Percentiles rank a stretch among this genome's conserved stretches.
These are phyloP conservation scores for Sebastes oblongus DNA, from an alignment of 2,797 vertebrate species.

Conservation along the genomic window DNA sequence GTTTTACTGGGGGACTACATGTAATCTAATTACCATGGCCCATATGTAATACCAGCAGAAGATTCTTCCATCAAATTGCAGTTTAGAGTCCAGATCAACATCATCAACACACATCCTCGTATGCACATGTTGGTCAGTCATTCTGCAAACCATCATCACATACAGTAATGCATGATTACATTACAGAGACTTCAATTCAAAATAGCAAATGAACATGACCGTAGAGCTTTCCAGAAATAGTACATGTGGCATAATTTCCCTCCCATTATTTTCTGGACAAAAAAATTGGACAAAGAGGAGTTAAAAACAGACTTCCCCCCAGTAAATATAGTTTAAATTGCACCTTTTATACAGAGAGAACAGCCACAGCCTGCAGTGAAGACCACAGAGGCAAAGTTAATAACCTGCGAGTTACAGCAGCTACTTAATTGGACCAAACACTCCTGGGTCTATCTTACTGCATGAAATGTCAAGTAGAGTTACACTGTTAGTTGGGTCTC, in stretches of 20 bases:
- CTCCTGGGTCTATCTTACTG: slow-evolving; percentile 24
- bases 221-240: background rate
- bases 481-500: slow-evolving; percentile 30
- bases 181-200: background rate
- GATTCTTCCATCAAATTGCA: slow-evolving; percentile 7
- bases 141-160: slow-evolving; percentile 25
- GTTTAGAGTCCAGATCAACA: background rate
- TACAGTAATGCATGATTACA: background rate
- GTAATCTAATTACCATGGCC: slow-evolving; percentile 28
- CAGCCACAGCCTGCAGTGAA: slow-evolving; percentile 13
- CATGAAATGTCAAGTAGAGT: slow-evolving; percentile 46
- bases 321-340: background rate
- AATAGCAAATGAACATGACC: background rate
- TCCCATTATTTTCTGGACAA: background rate
- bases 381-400: slow-evolving; percentile 26
- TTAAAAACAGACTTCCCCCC: background rate
- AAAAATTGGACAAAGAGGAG: background rate
- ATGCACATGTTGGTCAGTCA: background rate
- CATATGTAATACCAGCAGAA: slow-evolving; percentile 4
- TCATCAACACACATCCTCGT: background rate
- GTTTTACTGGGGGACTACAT: background rate
- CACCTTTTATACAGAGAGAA: slow-evolving; percentile 6
- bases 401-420: slow-evolving; percentile 27
- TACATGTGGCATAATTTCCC: background rate
- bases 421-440: slow-evolving; percentile 57